phyloP scores from a whole-genome alignment of 1,140 invertebrate genomes.

The Lamellibrachia luymesi region DNA sequence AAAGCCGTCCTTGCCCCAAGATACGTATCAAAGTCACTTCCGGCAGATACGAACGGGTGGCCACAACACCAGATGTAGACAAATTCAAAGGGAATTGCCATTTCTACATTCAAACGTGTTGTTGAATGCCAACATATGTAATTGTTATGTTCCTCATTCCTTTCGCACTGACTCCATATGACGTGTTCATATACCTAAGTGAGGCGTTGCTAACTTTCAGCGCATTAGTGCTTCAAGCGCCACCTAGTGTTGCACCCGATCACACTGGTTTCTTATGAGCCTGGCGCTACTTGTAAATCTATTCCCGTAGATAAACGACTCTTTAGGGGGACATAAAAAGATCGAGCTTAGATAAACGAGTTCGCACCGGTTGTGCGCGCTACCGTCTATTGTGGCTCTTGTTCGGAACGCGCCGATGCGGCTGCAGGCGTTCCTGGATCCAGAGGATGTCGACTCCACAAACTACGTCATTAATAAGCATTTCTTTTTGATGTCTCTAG shows the following conservation, averaged over 20 bases:
- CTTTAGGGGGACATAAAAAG: background rate
- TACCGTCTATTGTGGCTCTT: background rate
- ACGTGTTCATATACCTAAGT: background rate
- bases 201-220: background rate
- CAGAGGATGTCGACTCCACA: background rate
- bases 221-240: background rate
- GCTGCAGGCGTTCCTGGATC: background rate
- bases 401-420: background rate
- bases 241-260: background rate
- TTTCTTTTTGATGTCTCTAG: background rate
- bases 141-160: background rate
- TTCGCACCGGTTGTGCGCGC: background rate
- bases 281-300: background rate
- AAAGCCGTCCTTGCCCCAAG: background rate
- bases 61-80: background rate
- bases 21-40: background rate
- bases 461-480: background rate
- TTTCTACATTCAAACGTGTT: background rate
- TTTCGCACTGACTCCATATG: background rate
- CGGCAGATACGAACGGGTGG: background rate
- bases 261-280: background rate
- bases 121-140: background rate
- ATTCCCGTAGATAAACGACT: background rate
- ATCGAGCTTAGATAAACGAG: background rate
- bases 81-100: background rate